A percentile compares a stretch with the other conserved stretches of the same genome.
Evolutionary conservation across 2,888 invertebrate genomes (phyloP).

Genomic region (Schrankia costaestrigalis): DNA sequence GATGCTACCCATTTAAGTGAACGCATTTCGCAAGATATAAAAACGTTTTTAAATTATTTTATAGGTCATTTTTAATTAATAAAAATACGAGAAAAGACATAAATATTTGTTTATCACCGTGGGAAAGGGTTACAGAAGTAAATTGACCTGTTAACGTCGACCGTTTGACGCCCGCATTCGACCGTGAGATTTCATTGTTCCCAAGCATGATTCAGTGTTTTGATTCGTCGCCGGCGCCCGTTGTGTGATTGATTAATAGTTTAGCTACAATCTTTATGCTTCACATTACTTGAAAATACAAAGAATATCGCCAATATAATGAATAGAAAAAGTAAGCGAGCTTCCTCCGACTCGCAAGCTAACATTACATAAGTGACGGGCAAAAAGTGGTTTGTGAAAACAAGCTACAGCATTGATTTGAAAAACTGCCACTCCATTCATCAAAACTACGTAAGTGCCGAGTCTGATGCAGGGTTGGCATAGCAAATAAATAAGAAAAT

Average conservation of each 20-base stretch:
- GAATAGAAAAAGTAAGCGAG: conserved; percentile 22
- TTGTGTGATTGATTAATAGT: conserved; percentile 65
- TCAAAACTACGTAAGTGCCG: conserved; percentile 52
- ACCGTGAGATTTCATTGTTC: conserved; percentile 75
- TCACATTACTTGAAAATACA: conserved; percentile 32
- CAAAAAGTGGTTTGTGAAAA: conserved; percentile 51
- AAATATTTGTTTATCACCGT: conserved; percentile 65
- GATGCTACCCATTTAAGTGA: conserved; percentile 15
- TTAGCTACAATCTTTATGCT: conserved; percentile 45
- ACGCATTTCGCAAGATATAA: conserved; percentile 10
- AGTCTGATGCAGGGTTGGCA: too few species aligned
- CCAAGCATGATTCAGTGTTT: conserved; percentile 68
- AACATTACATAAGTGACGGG: conserved; percentile 38
- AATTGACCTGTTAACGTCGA: conserved; percentile 74
- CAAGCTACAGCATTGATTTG: conserved; percentile 48
- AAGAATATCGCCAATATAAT: conserved; percentile 28
- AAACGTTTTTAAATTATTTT: too few species aligned
- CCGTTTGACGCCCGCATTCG: conserved; percentile 73
- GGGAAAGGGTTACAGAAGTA: conserved; percentile 69
- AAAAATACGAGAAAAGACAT: conserved; percentile 39
- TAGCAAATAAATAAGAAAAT: conserved; percentile 15
- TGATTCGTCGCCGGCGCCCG: conserved; percentile 63
- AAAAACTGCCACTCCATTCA: conserved; percentile 69
- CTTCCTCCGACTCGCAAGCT: conserved; percentile 17
- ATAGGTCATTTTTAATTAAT: conserved; percentile 40